Evolutionary conservation across 2,797 vertebrate species (phyloP).

Genomic region (Pangasius macronema): DNA sequence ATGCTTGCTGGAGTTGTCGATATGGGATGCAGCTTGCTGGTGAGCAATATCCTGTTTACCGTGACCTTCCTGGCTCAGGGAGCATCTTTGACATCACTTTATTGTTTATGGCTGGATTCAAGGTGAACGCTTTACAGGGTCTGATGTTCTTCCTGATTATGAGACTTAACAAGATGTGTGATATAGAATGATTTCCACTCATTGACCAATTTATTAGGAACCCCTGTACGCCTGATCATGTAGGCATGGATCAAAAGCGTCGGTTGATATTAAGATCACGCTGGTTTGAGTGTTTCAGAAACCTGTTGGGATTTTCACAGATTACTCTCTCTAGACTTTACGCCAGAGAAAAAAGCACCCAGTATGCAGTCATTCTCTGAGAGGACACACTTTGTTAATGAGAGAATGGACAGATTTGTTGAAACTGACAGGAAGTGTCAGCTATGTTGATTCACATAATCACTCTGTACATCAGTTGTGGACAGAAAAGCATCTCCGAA

Average conservation of each 20-base stretch:
- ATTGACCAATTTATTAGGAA: background rate
- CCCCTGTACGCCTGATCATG: background rate
- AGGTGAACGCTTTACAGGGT: conserved; percentile 66
- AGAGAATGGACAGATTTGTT: background rate
- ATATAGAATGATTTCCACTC: background rate
- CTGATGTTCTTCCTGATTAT: conserved; percentile 49
- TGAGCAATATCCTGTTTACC: conserved; percentile 81
- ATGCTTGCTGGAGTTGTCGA: conserved; percentile 68
- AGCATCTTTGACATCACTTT: conserved; percentile 77
- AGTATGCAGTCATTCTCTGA: background rate
- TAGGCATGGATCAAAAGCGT: background rate
- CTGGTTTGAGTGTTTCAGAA: background rate
- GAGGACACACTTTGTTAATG: background rate
- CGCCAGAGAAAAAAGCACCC: background rate
- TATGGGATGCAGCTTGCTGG: conserved; percentile 81
- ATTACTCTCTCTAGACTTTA: background rate
- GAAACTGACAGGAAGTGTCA: no score
- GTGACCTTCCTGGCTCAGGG: conserved; percentile 75
- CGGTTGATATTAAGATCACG: background rate
- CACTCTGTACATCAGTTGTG: background rate
- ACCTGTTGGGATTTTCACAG: background rate
- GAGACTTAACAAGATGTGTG: background rate
- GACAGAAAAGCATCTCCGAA: background rate
- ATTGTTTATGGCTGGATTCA: conserved; percentile 75
- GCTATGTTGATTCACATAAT: background rate